A percentile compares a stretch with the other conserved stretches of the same genome.
Conservation (phyloP, 1,140 invertebrate species). For the Berghia stephanieae region DNA sequence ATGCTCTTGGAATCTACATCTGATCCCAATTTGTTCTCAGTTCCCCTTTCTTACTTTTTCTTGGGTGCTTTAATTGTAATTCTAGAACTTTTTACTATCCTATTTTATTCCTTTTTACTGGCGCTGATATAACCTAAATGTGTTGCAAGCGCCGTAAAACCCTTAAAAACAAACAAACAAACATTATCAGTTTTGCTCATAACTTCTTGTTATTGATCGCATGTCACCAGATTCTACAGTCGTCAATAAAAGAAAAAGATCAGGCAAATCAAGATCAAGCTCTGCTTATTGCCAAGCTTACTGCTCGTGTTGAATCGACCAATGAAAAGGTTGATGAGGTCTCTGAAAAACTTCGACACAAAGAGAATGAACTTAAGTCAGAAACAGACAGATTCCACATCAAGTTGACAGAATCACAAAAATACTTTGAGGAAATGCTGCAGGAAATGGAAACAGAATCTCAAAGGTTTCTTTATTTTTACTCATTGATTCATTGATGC, state of each 20-base stretch:
- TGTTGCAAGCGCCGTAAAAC: too few relatives aligned
- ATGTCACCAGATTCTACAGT: conserved; percentile 58
- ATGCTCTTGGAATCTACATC: too few relatives aligned
- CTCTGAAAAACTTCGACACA: conserved; percentile 49
- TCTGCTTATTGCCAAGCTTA: conserved; percentile 55
- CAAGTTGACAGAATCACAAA: conserved; percentile 56
- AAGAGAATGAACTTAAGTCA: conserved; percentile 54
- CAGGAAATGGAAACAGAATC: conserved; percentile 53
- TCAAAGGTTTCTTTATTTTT: conserved; percentile 18
- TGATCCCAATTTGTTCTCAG: too few relatives aligned
- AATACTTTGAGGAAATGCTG: conserved; percentile 62
- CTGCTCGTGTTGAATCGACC: conserved; percentile 54
- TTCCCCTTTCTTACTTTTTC: too few relatives aligned
- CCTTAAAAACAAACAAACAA: too few relatives aligned
- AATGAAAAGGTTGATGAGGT: conserved; percentile 53
- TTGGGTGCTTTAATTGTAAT: too few relatives aligned
- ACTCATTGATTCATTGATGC: too few relatives aligned
- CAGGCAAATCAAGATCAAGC: conserved; percentile 52
- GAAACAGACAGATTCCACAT: conserved; percentile 58
- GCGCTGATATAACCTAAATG: too few relatives aligned
- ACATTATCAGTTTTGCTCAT: too few relatives aligned
- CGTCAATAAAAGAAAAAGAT: conserved; percentile 55
- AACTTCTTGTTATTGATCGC: too few relatives aligned
- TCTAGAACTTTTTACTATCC: too few relatives aligned
- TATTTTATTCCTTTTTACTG: too few relatives aligned